Evolutionary conservation across 1,140 invertebrate genomes (phyloP).

Genomic region (Amphibalanus amphitrite): DNA sequence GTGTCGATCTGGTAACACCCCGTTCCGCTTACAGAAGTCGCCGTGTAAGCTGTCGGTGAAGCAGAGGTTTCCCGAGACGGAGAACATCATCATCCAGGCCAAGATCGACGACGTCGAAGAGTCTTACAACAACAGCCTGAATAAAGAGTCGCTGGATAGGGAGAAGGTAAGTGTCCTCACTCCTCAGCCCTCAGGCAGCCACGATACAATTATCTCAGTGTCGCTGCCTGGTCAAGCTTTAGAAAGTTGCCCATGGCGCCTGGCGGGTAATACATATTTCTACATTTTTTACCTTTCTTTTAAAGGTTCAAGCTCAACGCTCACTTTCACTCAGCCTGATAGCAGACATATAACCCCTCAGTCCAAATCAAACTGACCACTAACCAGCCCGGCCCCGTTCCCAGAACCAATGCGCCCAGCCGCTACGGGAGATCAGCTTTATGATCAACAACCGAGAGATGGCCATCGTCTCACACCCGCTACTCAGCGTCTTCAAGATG

Average conservation of each 20-base stretch:
- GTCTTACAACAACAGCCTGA: background rate
- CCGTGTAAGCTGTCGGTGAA: background rate
- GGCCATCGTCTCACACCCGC: background rate
- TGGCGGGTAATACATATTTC: too few species aligned
- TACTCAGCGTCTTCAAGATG: constrained; percentile 4
- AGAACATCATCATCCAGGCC: background rate
- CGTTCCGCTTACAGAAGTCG: background rate
- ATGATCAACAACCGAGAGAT: background rate
- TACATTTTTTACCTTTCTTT: too few species aligned
- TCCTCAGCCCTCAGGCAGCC: too few species aligned
- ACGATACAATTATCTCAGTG: too few species aligned
- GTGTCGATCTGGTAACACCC: too few species aligned
- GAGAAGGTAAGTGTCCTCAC: background rate
- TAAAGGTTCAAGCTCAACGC: too few species aligned
- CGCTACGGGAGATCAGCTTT: background rate
- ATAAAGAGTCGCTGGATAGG: background rate
- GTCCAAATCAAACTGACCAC: too few species aligned
- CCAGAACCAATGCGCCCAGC: background rate
- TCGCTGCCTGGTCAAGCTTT: too few species aligned
- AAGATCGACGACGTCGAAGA: background rate
- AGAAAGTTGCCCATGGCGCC: too few species aligned
- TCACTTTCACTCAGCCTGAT: too few species aligned
- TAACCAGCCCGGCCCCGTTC: too few species aligned
- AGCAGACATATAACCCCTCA: too few species aligned
- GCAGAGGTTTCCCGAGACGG: background rate